Conservation (phyloP, 1,140 invertebrate species). For the Ganaspis sp. region DNA sequence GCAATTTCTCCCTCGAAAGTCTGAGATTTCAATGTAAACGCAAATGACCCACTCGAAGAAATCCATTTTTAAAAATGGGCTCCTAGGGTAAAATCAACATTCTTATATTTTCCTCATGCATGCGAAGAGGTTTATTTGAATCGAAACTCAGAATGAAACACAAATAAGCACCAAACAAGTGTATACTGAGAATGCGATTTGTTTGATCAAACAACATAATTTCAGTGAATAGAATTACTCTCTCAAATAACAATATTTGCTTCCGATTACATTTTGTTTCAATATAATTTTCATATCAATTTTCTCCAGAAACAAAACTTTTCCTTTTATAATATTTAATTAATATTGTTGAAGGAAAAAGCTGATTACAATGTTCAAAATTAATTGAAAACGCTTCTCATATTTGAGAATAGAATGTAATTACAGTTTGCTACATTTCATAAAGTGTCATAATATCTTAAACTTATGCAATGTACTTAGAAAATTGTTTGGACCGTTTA, state of each 20-base stretch:
- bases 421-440: not conserved
- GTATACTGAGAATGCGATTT: not conserved
- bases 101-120: conserved; percentile 14
- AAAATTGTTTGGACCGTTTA: not conserved
- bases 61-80: not conserved
- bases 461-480: not conserved
- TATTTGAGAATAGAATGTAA: not conserved
- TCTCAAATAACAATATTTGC: not conserved
- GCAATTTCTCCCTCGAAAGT: not conserved
- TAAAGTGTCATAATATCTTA: not conserved
- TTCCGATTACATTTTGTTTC: not conserved
- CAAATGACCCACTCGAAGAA: not conserved
- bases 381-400: not conserved
- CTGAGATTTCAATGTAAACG: conserved; percentile 13
- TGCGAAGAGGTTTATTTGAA: conserved; percentile 9
- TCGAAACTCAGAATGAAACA: not conserved
- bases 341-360: no score
- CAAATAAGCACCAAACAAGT: not conserved
- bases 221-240: not conserved
- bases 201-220: not conserved
- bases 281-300: no score
- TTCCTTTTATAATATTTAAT: no score
- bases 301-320: no score
- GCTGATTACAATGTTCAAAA: no score
- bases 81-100: not conserved